phyloP scores from a whole-genome alignment of 1,140 invertebrate genomes.

The Neocloeon triangulifer region DNA sequence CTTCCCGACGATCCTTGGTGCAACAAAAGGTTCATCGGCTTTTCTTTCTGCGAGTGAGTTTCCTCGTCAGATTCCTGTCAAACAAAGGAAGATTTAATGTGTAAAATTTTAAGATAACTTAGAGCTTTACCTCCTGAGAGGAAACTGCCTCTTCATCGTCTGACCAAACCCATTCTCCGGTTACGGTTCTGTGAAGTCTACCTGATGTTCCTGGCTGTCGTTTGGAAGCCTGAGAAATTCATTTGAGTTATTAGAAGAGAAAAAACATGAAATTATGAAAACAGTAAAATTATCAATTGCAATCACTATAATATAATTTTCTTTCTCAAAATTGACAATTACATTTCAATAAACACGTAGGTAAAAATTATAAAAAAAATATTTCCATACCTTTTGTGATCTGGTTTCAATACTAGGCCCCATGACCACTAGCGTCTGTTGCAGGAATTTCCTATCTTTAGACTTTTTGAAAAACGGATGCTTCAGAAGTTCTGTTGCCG shows the following conservation, averaged over 20 bases:
- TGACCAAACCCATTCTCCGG: conserved; percentile 98
- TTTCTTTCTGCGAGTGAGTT: conserved; percentile 13
- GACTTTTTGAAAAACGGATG: conserved; percentile 99
- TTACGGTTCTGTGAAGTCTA: conserved; percentile 74
- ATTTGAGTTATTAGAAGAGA: no score
- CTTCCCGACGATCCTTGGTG: conserved; percentile 28
- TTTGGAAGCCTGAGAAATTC: conserved; percentile 34
- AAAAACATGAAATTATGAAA: conserved; percentile 5
- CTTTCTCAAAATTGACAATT: no score
- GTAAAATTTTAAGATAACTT: conserved; percentile 1
- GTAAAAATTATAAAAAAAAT: not conserved
- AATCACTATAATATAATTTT: no score
- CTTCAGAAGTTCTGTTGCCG: conserved; percentile 91
- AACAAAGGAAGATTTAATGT: not conserved
- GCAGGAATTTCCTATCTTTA: conserved; percentile 88
- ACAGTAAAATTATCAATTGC: no score
- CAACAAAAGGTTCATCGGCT: conserved; percentile 28
- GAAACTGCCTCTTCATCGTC: conserved; percentile 24
- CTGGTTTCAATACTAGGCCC: conserved; percentile 71
- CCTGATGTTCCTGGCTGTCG: conserved; percentile 78
- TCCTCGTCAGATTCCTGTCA: not conserved
- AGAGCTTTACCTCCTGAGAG: not conserved
- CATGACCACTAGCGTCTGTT: conserved; percentile 68
- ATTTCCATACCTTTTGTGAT: conserved; percentile 51
- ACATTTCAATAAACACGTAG: no score